Percentiles rank a stretch among this genome's conserved stretches.
Evolutionary conservation across 2,888 invertebrate genomes (phyloP).

Genomic region (Rotaria macrura): DNA sequence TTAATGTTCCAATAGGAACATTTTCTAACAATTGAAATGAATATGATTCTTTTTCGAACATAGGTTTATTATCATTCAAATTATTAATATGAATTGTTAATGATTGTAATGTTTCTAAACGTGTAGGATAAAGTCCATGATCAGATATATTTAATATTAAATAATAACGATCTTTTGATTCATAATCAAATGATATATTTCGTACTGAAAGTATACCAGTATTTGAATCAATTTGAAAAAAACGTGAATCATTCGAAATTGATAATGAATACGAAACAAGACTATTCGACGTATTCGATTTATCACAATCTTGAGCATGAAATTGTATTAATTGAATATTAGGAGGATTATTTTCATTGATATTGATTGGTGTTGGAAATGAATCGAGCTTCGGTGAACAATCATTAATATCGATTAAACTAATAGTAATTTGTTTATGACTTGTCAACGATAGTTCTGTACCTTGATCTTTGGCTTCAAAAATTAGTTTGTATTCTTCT

Average conservation of each 20-base stretch:
- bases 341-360: background rate
- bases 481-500: conserved; percentile 14
- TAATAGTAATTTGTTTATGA: background rate
- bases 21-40: conserved; percentile 35
- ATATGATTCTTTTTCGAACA: conserved; percentile 34
- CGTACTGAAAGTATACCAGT: background rate
- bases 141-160: background rate
- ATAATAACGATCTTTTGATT: background rate
- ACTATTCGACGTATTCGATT: background rate
- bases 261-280: background rate
- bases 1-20: conserved; percentile 24
- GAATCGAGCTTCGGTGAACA: background rate
- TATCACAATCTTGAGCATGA: background rate
- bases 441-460: background rate
- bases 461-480: conserved; percentile 1
- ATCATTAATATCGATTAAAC: conserved; percentile 7
- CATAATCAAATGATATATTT: conserved; percentile 9
- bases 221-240: background rate
- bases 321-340: background rate
- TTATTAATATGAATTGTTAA: conserved; percentile 35
- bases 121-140: background rate
- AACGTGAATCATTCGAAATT: background rate
- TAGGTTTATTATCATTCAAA: conserved; percentile 36
- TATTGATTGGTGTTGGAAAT: background rate
- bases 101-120: background rate